phyloP scores from a whole-genome alignment of 2,888 invertebrate species.

The Leptopilina syphax region DNA sequence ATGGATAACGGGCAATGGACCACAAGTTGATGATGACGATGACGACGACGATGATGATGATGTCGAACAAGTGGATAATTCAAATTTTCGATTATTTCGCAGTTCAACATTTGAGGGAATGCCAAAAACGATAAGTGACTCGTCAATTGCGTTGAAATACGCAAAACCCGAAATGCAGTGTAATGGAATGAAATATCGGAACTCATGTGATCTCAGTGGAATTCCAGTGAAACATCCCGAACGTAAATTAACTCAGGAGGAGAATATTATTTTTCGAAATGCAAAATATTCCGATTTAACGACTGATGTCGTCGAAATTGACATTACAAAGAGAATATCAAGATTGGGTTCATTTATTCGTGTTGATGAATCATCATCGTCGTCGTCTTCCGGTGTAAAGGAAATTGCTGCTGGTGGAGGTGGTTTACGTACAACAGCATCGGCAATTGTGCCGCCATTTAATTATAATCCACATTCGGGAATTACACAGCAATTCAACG shows the following conservation, averaged over 20 bases:
- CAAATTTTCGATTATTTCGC: slow-evolving; percentile 76
- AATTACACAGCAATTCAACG: slow-evolving; percentile 52
- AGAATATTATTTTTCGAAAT: slow-evolving; percentile 61
- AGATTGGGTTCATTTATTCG: slow-evolving; percentile 78
- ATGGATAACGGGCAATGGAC: slow-evolving; percentile 73
- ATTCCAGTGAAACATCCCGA: slow-evolving; percentile 66
- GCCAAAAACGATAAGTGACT: slow-evolving; percentile 48
- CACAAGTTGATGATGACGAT: slow-evolving; percentile 46
- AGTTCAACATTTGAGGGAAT: slow-evolving; percentile 83
- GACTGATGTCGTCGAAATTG: slow-evolving; percentile 58
- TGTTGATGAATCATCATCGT: slow-evolving; percentile 68
- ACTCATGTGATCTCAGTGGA: slow-evolving; percentile 70
- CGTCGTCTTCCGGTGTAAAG: slow-evolving; percentile 40
- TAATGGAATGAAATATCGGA: slow-evolving; percentile 63
- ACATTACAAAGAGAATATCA: slow-evolving; percentile 76
- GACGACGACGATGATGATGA: slow-evolving; percentile 44
- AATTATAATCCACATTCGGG: slow-evolving; percentile 76
- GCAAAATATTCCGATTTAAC: slow-evolving; percentile 55
- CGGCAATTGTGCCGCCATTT: slow-evolving; percentile 78
- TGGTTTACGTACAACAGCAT: slow-evolving; percentile 62
- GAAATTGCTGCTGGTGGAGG: slow-evolving; percentile 35
- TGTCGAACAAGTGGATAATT: not conserved
- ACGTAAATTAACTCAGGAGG: slow-evolving; percentile 46
- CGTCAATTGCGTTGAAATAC: slow-evolving; percentile 9
- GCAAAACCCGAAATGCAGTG: slow-evolving; percentile 45